Evolutionary conservation across 2,888 invertebrate genomes (phyloP).

Genomic region (Cheilosia pagana): DNA sequence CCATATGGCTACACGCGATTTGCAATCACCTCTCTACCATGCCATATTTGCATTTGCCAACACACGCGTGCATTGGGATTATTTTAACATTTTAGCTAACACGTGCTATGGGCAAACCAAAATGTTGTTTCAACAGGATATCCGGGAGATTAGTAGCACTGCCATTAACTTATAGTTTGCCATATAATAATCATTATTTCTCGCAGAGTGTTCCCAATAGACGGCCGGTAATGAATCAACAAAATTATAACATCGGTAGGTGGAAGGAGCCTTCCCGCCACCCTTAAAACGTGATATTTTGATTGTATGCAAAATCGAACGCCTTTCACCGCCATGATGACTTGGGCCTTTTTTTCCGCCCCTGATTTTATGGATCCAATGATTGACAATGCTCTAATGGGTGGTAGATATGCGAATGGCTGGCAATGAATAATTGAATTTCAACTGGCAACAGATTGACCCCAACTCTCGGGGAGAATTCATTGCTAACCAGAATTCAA

Average conservation of each 20-base stretch:
- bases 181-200: slow-evolving; percentile 25
- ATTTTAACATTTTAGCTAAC: slow-evolving; percentile 1
- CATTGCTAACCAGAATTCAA: too few relatives aligned
- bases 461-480: too few relatives aligned
- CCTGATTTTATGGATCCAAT: too few relatives aligned
- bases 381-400: too few relatives aligned
- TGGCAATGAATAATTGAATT: too few relatives aligned
- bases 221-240: slow-evolving; percentile 25
- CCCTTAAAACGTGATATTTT: too few relatives aligned
- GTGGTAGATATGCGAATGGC: too few relatives aligned
- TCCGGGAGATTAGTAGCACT: slow-evolving; percentile 43
- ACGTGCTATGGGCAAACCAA: slow-evolving; percentile 5
- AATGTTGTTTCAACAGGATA: slow-evolving; percentile 36
- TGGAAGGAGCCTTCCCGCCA: too few relatives aligned
- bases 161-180: slow-evolving; percentile 1
- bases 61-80: slow-evolving; percentile 5
- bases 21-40: slow-evolving; percentile 1
- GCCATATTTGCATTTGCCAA: slow-evolving; percentile 1
- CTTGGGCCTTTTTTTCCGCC: too few relatives aligned
- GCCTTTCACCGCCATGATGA: too few relatives aligned
- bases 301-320: too few relatives aligned
- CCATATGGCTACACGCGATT: slow-evolving; percentile 11
- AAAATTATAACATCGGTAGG: neutral
- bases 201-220: slow-evolving; percentile 13
- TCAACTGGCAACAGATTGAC: too few relatives aligned